Conservation (phyloP, 2,113 vertebrate species). For the Ramphastos sulfuratus region DNA sequence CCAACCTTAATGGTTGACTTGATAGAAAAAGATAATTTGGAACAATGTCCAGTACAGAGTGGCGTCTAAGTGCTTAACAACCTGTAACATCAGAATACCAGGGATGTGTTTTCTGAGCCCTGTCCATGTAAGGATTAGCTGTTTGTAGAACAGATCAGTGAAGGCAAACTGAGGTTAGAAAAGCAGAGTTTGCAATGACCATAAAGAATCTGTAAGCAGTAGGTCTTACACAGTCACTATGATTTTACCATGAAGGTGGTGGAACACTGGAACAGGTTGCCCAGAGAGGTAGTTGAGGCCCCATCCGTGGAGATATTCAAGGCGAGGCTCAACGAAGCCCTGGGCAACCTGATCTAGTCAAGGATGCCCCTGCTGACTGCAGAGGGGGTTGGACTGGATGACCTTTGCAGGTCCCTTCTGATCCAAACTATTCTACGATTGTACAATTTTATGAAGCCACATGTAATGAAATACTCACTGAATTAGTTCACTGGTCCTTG, state of each 20-base stretch:
- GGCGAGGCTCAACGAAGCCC: too few relatives aligned
- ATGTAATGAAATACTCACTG: not conserved
- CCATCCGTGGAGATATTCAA: too few relatives aligned
- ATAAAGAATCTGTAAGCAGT: not conserved
- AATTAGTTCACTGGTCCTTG: not conserved
- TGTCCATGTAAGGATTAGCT: not conserved
- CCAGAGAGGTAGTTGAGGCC: too few relatives aligned
- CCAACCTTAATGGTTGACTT: too few relatives aligned
- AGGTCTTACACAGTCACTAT: not conserved
- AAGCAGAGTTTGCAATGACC: not conserved
- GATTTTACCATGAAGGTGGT: not conserved
- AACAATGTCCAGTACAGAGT: not conserved
- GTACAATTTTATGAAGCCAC: not conserved
- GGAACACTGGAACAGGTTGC: too few relatives aligned
- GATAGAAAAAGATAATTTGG: too few relatives aligned
- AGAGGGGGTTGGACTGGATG: too few relatives aligned
- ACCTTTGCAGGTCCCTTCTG: too few relatives aligned
- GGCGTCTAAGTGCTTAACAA: not conserved
- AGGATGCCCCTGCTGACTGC: too few relatives aligned
- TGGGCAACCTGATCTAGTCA: too few relatives aligned
- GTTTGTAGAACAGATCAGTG: not conserved
- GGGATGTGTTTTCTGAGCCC: not conserved
- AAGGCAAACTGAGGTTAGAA: not conserved
- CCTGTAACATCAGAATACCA: rapidly evolving
- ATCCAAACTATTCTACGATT: too few relatives aligned